Conservation (phyloP, 2,888 invertebrate genomes). For the Acleris laterana region DNA sequence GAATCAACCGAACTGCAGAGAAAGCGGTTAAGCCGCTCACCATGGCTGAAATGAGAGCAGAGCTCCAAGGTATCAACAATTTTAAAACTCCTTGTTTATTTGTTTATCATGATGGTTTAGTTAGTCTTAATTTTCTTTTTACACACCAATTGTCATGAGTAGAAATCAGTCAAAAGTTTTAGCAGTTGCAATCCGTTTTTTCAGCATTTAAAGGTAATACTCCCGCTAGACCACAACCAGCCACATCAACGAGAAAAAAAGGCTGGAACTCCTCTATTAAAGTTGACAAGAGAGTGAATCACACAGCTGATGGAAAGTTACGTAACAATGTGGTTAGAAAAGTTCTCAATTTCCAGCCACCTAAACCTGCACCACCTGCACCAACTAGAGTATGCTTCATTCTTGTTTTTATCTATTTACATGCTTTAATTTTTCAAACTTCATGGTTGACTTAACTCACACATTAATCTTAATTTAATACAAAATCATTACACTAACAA, state of each 20-base stretch:
- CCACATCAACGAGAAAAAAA: constrained; percentile 56
- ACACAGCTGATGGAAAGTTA: constrained; percentile 59
- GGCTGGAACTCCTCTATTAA: constrained; percentile 77
- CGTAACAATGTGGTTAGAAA: constrained; percentile 66
- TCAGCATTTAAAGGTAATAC: constrained; percentile 57
- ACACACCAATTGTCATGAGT: too few relatives aligned
- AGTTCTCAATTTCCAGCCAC: constrained; percentile 66
- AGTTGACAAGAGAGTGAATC: constrained; percentile 63
- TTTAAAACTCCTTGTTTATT: too few relatives aligned
- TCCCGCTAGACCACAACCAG: constrained; percentile 47
- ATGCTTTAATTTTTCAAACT: background rate
- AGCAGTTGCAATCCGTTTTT: constrained; percentile 41
- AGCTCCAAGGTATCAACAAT: constrained; percentile 52
- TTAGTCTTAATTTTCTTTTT: too few relatives aligned
- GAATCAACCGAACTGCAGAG: constrained; percentile 54
- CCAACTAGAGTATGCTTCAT: constrained; percentile 23
- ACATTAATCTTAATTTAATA: too few relatives aligned
- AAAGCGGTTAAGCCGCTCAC: constrained; percentile 63
- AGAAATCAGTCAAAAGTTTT: background rate
- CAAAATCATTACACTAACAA: too few relatives aligned
- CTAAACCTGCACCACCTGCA: constrained; percentile 47
- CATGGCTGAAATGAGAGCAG: constrained; percentile 65
- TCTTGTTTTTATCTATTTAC: constrained; percentile 13
- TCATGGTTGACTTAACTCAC: background rate
- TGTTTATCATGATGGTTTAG: too few relatives aligned